phyloP scores from a whole-genome alignment of 2,797 vertebrate species.

The Halcyon smyrnensis region DNA sequence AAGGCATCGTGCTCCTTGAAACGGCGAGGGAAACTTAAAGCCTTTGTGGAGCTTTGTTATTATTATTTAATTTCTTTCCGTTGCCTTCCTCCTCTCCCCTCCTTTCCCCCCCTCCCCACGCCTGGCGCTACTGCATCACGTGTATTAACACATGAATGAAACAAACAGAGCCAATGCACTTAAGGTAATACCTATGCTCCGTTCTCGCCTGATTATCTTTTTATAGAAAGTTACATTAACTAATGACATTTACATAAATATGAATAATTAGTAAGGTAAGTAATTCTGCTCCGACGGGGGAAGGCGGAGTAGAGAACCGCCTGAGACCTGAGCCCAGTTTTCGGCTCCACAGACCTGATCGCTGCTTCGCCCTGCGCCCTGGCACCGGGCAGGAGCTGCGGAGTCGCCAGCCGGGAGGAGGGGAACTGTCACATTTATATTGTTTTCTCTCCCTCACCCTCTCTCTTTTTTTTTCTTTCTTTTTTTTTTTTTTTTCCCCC shows the following conservation, averaged over 20 bases:
- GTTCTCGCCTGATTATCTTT: conserved; percentile 71
- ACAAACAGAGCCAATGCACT: conserved; percentile 62
- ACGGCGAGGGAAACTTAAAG: conserved; percentile 41
- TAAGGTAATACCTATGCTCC: conserved; percentile 71
- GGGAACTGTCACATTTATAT: background rate
- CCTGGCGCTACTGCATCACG: conserved; percentile 65
- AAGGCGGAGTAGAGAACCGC: conserved; percentile 15
- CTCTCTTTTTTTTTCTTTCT: too few species aligned
- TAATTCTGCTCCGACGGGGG: conserved; percentile 26
- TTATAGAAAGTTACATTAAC: conserved; percentile 73
- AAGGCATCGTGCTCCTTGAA: background rate
- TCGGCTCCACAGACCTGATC: background rate
- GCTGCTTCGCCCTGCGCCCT: background rate
- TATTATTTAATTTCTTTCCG: conserved; percentile 60
- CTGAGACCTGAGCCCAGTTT: conserved; percentile 27
- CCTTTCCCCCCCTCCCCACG: conserved; percentile 22
- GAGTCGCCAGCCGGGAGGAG: background rate
- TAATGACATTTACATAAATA: conserved; percentile 74
- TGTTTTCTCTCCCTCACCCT: background rate
- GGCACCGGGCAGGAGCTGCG: background rate
- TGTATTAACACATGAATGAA: conserved; percentile 77
- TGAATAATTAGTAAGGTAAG: conserved; percentile 68
- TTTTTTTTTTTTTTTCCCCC: accelerated
- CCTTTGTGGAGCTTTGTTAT: conserved; percentile 59
- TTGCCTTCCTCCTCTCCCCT: conserved; percentile 29